A percentile compares a stretch with the other conserved stretches of the same genome.
These are phyloP conservation scores for Phodopus roborovskii DNA, from an alignment of 2,113 vertebrate species.

Conservation along the genomic window DNA sequence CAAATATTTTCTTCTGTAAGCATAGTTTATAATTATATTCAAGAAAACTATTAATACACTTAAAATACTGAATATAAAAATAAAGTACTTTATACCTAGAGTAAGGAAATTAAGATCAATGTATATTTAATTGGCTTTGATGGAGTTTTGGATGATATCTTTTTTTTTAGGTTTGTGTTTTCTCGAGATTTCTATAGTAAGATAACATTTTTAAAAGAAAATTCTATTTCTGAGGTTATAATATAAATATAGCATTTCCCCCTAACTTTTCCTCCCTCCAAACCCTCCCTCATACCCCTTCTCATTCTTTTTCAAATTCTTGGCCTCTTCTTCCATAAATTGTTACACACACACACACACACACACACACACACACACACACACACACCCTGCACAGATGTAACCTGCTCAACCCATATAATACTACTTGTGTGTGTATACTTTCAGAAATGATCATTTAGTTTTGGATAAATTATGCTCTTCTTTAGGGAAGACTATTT, in stretches of 20 bases:
- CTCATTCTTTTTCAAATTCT: not conserved
- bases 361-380: not conserved
- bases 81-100: not conserved
- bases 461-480: not conserved
- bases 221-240: not conserved
- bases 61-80: not conserved
- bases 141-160: not conserved
- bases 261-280: not conserved
- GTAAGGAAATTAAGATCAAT: slow-evolving; percentile 42
- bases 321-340: not conserved
- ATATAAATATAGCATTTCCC: not conserved
- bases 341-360: not conserved
- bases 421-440: not conserved
- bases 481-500: not conserved
- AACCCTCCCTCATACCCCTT: not conserved
- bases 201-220: not conserved
- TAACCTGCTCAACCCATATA: not conserved
- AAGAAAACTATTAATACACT: not conserved
- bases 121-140: not conserved
- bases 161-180: not conserved
- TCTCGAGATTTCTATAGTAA: not conserved
- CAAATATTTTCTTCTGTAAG: not conserved
- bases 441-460: not conserved
- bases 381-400: not conserved
- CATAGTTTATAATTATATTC: not conserved